phyloP scores from a whole-genome alignment of 2,797 vertebrate species.

The Botia almorhae region DNA sequence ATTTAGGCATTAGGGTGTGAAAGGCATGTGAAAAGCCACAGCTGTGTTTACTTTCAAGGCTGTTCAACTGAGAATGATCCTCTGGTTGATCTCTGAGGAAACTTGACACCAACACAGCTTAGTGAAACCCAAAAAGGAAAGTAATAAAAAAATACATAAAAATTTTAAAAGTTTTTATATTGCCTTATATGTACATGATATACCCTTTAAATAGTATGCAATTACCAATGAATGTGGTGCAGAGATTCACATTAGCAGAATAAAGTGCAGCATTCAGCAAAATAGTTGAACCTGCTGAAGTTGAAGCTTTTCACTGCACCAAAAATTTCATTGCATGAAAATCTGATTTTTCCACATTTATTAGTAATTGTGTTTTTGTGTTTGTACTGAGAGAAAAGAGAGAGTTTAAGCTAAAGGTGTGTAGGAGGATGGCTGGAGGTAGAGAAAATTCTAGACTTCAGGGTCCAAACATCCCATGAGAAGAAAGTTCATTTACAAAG shows the following conservation, averaged over 20 bases:
- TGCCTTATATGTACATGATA: no score
- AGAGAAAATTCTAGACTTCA: conserved; percentile 67
- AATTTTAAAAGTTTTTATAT: not conserved
- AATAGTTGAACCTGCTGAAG: conserved; percentile 24
- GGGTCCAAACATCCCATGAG: conserved; percentile 72
- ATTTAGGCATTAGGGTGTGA: not conserved
- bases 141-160: not conserved
- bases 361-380: conserved; percentile 35
- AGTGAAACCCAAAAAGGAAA: not conserved
- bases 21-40: not conserved
- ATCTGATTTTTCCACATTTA: conserved; percentile 19
- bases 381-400: conserved; percentile 3
- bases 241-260: conserved; percentile 23
- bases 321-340: not conserved
- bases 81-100: not conserved
- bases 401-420: conserved; percentile 13
- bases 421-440: conserved; percentile 70
- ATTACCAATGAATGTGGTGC: not conserved
- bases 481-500: conserved; percentile 71
- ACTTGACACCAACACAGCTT: not conserved
- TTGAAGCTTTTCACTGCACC: not conserved
- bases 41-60: not conserved
- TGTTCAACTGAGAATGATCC: not conserved
- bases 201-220: no score
- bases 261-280: conserved; percentile 36